These are phyloP conservation scores for Forbesichthys agassizii DNA, from an alignment of 2,113 vertebrate genomes.

Conservation along the genomic window DNA sequence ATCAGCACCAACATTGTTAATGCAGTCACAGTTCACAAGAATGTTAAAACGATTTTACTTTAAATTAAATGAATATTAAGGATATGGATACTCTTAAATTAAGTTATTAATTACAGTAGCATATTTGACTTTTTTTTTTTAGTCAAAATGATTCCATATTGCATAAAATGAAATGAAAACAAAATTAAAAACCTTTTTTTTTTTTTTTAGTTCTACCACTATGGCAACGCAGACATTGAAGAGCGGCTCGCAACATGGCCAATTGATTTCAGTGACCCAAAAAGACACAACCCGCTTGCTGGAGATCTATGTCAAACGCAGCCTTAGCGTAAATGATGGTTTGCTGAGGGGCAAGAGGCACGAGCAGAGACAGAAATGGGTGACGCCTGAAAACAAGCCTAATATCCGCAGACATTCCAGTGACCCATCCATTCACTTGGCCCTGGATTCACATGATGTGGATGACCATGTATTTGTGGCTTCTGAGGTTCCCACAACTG, in stretches of 20 bases:
- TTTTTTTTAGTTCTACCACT: background rate
- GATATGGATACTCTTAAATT: no score
- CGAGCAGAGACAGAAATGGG: slow-evolving; percentile 46
- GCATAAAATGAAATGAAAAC: background rate
- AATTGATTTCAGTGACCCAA: slow-evolving; percentile 69
- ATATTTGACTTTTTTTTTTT: no score
- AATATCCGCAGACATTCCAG: slow-evolving; percentile 65
- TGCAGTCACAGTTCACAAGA: no score
- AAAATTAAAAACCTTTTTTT: background rate
- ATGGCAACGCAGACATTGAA: slow-evolving; percentile 47
- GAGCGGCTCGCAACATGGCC: slow-evolving; percentile 26
- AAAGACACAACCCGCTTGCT: slow-evolving; percentile 75
- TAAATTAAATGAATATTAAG: no score
- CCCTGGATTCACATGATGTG: background rate
- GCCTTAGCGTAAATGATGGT: slow-evolving; percentile 74
- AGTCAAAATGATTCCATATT: background rate
- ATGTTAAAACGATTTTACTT: no score
- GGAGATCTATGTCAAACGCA: slow-evolving; percentile 77
- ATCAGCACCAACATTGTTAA: no score
- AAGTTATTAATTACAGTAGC: no score
- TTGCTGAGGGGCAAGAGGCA: rapidly evolving
- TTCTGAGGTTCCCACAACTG: rapidly evolving
- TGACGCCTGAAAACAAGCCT: slow-evolving; percentile 35
- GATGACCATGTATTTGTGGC: background rate
- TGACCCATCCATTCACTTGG: slow-evolving; percentile 48